These are phyloP conservation scores for Diogma glabrata DNA, from an alignment of 2,888 invertebrate genomes.

Conservation along the genomic window DNA sequence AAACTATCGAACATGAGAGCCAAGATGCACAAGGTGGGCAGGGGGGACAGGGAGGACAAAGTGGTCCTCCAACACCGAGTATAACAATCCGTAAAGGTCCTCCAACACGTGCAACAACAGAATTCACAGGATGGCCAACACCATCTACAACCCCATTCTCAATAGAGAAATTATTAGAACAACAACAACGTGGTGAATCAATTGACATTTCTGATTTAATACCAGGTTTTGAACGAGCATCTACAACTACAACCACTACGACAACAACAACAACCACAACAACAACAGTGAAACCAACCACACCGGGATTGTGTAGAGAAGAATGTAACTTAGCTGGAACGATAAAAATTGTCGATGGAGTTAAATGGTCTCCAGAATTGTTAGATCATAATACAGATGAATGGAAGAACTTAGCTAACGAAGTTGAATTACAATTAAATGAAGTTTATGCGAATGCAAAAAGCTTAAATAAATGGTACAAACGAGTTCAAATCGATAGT, in stretches of 20 bases:
- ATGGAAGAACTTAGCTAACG: conserved; percentile 71
- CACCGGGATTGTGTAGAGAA: conserved; percentile 63
- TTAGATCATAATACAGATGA: conserved; percentile 77
- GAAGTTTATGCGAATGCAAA: conserved; percentile 68
- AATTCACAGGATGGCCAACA: conserved; percentile 86
- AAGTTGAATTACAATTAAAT: conserved; percentile 72
- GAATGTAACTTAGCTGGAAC: conserved; percentile 81
- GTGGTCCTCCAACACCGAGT: conserved; percentile 38
- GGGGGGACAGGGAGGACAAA: no score
- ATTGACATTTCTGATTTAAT: conserved; percentile 39
- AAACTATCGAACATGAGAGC: conserved; percentile 48
- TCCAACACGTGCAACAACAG: conserved; percentile 73
- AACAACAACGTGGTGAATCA: conserved; percentile 47
- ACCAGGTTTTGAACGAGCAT: conserved; percentile 27
- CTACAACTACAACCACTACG: conserved; percentile 44
- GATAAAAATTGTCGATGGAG: conserved; percentile 70
- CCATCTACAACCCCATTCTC: conserved; percentile 79
- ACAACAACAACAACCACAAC: conserved; percentile 58
- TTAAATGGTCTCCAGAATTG: conserved; percentile 74
- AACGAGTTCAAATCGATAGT: conserved; percentile 73
- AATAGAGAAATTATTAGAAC: conserved; percentile 65
- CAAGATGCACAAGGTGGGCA: conserved; percentile 35
- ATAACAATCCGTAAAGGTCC: conserved; percentile 75
- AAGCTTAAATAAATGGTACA: conserved; percentile 67
- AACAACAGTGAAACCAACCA: conserved; percentile 55